Evolutionary conservation across 2,797 vertebrate species (phyloP), one percentile per base, ranked within the genome.

Genomic region (Odontamblyopus rebecca): DNA sequence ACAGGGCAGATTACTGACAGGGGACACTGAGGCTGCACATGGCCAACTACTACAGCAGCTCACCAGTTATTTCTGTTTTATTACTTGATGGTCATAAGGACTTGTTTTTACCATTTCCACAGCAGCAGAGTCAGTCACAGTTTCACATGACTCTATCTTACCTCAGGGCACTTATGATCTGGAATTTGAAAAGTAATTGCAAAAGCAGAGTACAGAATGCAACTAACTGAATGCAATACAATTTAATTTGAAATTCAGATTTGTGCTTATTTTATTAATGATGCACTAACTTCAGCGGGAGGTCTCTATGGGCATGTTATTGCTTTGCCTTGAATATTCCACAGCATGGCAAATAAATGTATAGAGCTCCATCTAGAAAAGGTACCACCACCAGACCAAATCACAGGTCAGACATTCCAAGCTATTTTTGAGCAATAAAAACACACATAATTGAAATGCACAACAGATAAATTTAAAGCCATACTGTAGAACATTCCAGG

Each of bases 71-170:
- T 89, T 87, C 71, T 3, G 70, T 71, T 75, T 74, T 71, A 76
- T 77, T 86, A 79, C 76, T 82, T 81, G 29, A 80, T 71, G 68
- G 81, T 89, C 86, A 87, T 76, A 74, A 83, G 70, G 74, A 72
- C 69, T 54, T 62, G 79, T 87, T 80, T 82, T 69, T 80, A 82
- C 70, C 70, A 73, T 87, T 80, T 3, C 2, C 74, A 81, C 84
- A 70, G 86, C 77, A 41, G 74, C 78, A 68, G n/a, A 56, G 67
- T 15, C 62, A 76, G 61, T 88, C 76, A 78, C 82, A 85, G 38
- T 73, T 77, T 85, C 89, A 89, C 71, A 87, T 88, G 89, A 90
- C 82, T 88, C 63, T 23, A 76, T 81, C 76, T 74, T 38, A 53
- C 62, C 56, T 59, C 26, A 61, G 29, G 41, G 56, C 54, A 72